phyloP scores from a whole-genome alignment of 2,797 vertebrate genomes.

The Poecilia picta region DNA sequence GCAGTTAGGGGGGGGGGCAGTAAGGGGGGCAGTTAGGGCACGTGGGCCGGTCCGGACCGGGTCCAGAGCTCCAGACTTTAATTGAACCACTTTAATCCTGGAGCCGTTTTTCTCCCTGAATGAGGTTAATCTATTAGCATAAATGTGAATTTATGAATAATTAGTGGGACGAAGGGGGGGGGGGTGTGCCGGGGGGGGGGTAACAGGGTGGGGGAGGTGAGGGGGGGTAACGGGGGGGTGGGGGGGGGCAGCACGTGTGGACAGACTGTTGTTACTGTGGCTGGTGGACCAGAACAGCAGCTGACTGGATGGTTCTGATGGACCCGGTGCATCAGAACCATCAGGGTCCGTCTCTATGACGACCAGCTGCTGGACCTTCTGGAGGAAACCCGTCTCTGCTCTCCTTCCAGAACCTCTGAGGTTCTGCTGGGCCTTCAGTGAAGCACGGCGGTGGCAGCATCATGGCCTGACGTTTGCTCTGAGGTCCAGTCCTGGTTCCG shows the following conservation, averaged over 20 bases:
- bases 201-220: not conserved
- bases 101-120: conserved; percentile 79
- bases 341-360: too few relatives aligned
- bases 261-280: conserved; percentile 76
- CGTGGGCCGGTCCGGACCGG: not conserved
- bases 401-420: too few relatives aligned
- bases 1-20: too few relatives aligned
- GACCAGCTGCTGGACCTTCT: too few relatives aligned
- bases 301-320: conserved; percentile 22
- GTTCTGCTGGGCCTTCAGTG: too few relatives aligned
- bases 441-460: too few relatives aligned
- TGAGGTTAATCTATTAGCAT: conserved; percentile 87
- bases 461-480: too few relatives aligned
- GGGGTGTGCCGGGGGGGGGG: too few relatives aligned
- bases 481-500: too few relatives aligned
- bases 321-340: too few relatives aligned
- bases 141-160: conserved; percentile 86
- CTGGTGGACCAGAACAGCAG: conserved; percentile 27
- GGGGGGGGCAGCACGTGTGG: conserved; percentile 71
- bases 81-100: conserved; percentile 81
- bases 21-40: not conserved
- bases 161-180: conserved; percentile 71
- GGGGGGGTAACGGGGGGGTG: too few relatives aligned
- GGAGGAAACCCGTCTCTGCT: too few relatives aligned
- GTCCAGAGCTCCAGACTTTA: conserved; percentile 77